A percentile compares a stretch with the other conserved stretches of the same genome.
Conservation (phyloP, 2,888 invertebrate genomes). For the Mycalesis mineus region DNA sequence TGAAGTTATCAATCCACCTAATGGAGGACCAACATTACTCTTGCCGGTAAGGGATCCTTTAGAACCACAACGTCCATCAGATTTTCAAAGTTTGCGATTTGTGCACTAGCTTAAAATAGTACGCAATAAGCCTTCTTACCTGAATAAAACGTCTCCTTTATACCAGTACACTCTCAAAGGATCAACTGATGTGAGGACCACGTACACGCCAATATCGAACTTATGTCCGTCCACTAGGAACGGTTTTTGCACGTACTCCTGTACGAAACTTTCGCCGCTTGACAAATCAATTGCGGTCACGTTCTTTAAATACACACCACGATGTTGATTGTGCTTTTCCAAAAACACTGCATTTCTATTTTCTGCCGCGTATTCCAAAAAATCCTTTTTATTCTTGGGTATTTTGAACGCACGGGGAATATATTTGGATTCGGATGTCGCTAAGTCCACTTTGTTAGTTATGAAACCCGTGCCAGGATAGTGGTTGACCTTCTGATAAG, state of each 20-base stretch:
- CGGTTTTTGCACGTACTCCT: slow-evolving; percentile 93
- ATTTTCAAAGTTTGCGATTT: no score
- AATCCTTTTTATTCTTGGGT: slow-evolving; percentile 84
- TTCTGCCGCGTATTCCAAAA: slow-evolving; percentile 81
- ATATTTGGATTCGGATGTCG: slow-evolving; percentile 85
- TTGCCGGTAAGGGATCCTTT: no score
- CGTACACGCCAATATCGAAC: slow-evolving; percentile 98
- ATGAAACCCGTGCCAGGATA: slow-evolving; percentile 96
- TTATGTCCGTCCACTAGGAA: slow-evolving; percentile 94
- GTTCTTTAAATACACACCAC: slow-evolving; percentile 88
- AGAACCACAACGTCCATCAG: no score
- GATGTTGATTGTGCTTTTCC: slow-evolving; percentile 94
- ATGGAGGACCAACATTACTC: no score
- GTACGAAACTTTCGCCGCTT: slow-evolving; percentile 88
- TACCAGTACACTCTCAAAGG: slow-evolving; percentile 94
- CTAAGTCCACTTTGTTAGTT: slow-evolving; percentile 93
- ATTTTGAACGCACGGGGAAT: slow-evolving; percentile 93
- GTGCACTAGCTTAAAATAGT: no score
- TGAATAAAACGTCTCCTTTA: slow-evolving; percentile 91
- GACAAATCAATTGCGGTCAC: slow-evolving; percentile 84
- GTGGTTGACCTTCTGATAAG: slow-evolving; percentile 92
- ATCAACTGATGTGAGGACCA: slow-evolving; percentile 92
- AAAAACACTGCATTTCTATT: slow-evolving; percentile 89
- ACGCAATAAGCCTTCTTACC: slow-evolving; percentile 65
- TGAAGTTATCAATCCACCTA: no score